Evolutionary conservation across 2,113 vertebrate genomes (phyloP).

Genomic region (Indicator indicator): DNA sequence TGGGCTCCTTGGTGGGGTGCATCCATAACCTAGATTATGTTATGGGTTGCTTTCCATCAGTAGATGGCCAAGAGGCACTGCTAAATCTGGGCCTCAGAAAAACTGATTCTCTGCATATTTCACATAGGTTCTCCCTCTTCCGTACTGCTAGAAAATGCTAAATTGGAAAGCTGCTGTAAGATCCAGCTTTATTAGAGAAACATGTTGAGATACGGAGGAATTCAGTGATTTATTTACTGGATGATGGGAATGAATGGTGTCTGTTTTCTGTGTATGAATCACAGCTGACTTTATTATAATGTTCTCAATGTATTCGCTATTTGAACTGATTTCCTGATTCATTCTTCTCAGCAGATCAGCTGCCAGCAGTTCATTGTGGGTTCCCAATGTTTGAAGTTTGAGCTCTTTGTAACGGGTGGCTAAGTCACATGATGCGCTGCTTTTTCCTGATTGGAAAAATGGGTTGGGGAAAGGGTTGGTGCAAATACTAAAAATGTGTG

Average conservation of each 20-base stretch:
- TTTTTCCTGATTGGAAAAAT: neutral
- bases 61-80: neutral
- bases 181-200: constrained; percentile 22
- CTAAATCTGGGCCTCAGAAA: neutral
- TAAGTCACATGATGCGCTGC: neutral
- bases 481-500: neutral
- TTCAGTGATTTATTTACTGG: constrained; percentile 23
- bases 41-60: neutral
- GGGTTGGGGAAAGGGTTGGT: neutral
- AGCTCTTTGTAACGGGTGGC: constrained; percentile 6
- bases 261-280: constrained; percentile 63
- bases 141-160: neutral
- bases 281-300: constrained; percentile 46
- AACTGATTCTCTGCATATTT: neutral
- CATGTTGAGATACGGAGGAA: neutral
- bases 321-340: constrained; percentile 59
- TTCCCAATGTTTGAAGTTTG: constrained; percentile 30
- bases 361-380: constrained; percentile 24
- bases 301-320: constrained; percentile 61
- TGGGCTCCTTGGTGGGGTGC: neutral
- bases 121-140: neutral
- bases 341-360: neutral
- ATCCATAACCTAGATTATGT: neutral
- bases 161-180: neutral
- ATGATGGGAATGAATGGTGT: constrained; percentile 46